phyloP scores from a whole-genome alignment of 1,140 invertebrate genomes.

The Nebria ingens region DNA sequence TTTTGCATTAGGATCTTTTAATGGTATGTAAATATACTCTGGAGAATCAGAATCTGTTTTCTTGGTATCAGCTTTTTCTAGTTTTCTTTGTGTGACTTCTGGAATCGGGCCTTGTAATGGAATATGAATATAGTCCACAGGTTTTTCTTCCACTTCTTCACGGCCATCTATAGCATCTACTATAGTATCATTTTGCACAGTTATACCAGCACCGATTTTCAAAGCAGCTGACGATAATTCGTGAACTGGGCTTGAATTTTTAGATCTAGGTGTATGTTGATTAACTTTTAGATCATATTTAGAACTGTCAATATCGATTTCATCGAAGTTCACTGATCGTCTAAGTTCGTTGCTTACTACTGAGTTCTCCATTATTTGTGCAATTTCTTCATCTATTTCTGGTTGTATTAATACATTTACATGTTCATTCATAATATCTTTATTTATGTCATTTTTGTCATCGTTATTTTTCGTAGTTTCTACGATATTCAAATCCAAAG shows the following conservation, averaged over 20 bases:
- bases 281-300: slow-evolving; percentile 1
- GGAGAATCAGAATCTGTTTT: not conserved
- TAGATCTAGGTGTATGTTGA: not conserved
- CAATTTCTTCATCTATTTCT: not conserved
- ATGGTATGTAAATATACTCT: slow-evolving; percentile 2
- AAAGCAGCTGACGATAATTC: not conserved
- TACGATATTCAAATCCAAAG: not conserved
- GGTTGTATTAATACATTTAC: not conserved
- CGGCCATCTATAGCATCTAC: not conserved
- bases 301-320: not conserved
- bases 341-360: not conserved
- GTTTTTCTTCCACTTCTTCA: not conserved
- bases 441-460: not conserved
- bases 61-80: not conserved
- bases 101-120: not conserved
- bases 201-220: not conserved
- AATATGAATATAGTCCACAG: not conserved
- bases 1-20: not conserved
- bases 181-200: not conserved
- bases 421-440: not conserved
- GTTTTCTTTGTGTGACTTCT: not conserved
- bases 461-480: not conserved
- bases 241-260: not conserved
- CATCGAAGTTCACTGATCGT: not conserved
- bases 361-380: not conserved